Percentiles rank a stretch among this genome's conserved stretches.
phyloP scores from a whole-genome alignment of 2,797 vertebrate species.

The Columba guinea region DNA sequence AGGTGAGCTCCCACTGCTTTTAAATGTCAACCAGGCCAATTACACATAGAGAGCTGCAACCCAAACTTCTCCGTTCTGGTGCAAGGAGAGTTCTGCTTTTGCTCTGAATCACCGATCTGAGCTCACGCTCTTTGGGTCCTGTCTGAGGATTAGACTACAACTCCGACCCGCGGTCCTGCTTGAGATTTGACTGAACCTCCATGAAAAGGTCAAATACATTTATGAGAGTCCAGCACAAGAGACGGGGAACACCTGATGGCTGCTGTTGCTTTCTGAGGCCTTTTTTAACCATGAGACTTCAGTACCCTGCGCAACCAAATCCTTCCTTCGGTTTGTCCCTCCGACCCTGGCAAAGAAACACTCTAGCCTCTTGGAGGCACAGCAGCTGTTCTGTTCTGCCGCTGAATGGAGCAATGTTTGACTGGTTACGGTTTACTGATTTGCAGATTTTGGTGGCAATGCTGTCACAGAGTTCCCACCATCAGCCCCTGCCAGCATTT shows the following conservation, averaged over 20 bases:
- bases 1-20: not conserved
- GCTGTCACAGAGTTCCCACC: not conserved
- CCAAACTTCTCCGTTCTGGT: not conserved
- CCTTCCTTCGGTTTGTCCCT: not conserved
- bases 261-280: not conserved
- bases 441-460: conserved; percentile 19
- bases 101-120: not conserved
- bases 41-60: not conserved
- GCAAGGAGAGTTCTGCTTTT: not conserved
- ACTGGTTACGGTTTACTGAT: not conserved
- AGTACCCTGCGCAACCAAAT: not conserved
- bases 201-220: not conserved
- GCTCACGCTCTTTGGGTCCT: not conserved
- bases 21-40: not conserved
- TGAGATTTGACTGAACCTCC: not conserved
- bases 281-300: not conserved
- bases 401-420: conserved; percentile 37
- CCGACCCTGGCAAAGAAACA: not conserved
- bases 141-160: not conserved
- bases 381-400: conserved; percentile 42
- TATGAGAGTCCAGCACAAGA: not conserved
- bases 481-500: not conserved
- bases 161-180: not conserved
- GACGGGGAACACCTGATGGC: not conserved
- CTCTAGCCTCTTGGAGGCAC: not conserved